Evolutionary conservation across 2,888 invertebrate genomes (phyloP).

Genomic region (Mimas tiliae): DNA sequence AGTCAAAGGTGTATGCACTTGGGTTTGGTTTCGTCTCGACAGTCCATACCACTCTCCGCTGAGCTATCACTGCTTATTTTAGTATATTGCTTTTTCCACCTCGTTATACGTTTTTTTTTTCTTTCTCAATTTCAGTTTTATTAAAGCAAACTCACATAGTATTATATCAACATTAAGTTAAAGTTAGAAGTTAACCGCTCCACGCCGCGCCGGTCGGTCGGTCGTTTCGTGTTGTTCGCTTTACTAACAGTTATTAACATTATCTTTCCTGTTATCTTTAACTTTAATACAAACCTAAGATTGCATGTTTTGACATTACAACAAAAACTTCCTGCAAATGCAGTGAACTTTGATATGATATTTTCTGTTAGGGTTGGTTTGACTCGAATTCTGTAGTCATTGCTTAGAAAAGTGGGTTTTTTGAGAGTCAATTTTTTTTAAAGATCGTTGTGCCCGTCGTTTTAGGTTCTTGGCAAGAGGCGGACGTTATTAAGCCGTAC

Average conservation of each 20-base stretch:
- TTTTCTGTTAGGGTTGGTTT: too few relatives aligned
- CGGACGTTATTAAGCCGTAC: too few relatives aligned
- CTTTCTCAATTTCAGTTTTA: neutral
- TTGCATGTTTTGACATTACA: slow-evolving; percentile 9
- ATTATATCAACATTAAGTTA: neutral
- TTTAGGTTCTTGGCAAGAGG: too few relatives aligned
- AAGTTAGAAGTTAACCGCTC: neutral
- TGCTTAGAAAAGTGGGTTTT: too few relatives aligned
- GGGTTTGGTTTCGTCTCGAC: too few relatives aligned
- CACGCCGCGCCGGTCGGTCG: too few relatives aligned
- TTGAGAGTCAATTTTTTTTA: too few relatives aligned
- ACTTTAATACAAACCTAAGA: slow-evolving; percentile 23
- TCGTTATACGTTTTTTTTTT: neutral
- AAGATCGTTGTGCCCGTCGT: too few relatives aligned
- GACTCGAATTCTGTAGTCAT: too few relatives aligned
- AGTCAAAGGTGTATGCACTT: too few relatives aligned
- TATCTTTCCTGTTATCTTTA: slow-evolving; percentile 24
- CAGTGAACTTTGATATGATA: neutral
- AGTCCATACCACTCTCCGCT: too few relatives aligned
- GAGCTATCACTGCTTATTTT: too few relatives aligned
- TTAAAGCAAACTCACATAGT: neutral
- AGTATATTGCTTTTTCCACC: neutral
- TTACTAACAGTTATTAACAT: slow-evolving; percentile 21
- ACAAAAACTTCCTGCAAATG: slow-evolving; percentile 5
- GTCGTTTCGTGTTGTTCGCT: slow-evolving; percentile 22